A percentile compares a stretch with the other conserved stretches of the same genome.
Evolutionary conservation across 2,797 vertebrate genomes (phyloP).

Genomic region (Sebastes elongatus): DNA sequence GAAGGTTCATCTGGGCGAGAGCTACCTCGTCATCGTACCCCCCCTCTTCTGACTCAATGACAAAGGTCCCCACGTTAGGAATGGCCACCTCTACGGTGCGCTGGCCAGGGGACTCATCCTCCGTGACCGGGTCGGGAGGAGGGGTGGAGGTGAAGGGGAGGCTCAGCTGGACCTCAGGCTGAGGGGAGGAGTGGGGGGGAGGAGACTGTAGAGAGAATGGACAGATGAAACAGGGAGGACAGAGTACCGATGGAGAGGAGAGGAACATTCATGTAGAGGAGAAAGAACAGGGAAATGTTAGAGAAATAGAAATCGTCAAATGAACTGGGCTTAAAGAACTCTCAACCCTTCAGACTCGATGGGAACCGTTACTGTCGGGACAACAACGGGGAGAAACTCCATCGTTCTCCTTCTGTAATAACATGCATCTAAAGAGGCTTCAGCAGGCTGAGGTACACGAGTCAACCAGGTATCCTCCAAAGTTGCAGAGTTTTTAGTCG

Average conservation of each 20-base stretch:
- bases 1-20: slow-evolving; percentile 27
- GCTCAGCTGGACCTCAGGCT: slow-evolving; percentile 66
- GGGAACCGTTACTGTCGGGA: rapidly evolving
- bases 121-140: slow-evolving; percentile 65
- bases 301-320: neutral
- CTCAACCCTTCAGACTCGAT: neutral
- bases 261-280: neutral
- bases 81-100: slow-evolving; percentile 94
- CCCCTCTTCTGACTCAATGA: slow-evolving; percentile 95
- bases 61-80: slow-evolving; percentile 93
- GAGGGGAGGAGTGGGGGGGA: slow-evolving; percentile 78
- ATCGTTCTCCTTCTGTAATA: neutral
- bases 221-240: slow-evolving; percentile 58
- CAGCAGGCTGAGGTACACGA: neutral
- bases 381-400: neutral
- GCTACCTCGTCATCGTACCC: slow-evolving; percentile 99
- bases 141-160: slow-evolving; percentile 59
- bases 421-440: neutral
- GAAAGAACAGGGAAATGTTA: neutral
- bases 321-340: neutral
- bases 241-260: slow-evolving; percentile 38
- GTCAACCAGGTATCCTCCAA: neutral
- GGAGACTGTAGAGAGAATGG: slow-evolving; percentile 70
- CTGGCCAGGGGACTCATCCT: slow-evolving; percentile 85
- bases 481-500: neutral